Base-by-base conservation (phyloP, 1,140 invertebrate genomes). In the Sycobia sp. region DNA sequence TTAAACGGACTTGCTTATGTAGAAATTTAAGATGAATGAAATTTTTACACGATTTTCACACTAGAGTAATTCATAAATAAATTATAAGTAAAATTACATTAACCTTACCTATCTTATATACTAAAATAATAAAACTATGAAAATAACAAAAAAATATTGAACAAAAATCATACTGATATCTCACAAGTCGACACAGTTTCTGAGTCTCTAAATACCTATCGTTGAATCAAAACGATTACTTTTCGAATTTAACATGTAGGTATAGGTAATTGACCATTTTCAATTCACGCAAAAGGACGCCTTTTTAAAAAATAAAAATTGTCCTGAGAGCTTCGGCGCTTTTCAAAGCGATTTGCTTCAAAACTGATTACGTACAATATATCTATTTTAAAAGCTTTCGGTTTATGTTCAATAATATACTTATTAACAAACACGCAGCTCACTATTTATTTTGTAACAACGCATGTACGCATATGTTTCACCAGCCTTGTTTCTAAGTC, bases 211-310 rank as follows among this genome's bases (percentile, higher is more conserved):
- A 14, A 56, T 46, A 34, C 3, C 32, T 39, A 43, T 51, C 34
- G 34, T 9, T 50, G 7, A n/a, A 60, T 14, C 22, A 55, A 54
- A 49, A 54, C 41, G 47, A 23, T 49, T 39, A 51, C 50, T 63
- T 18, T 50, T 65, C 20, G 41, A 44, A 47, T 60, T 65, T 7
- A 60, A 68, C 65, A 59, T 47, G 64, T 67, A 66, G 57, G n/a
- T n/a, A 60, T 63, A 56, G 61, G 34, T 72, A 70, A 72, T 72
- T 72, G 68, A 72, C 71, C 62, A 69, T 69, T 68, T 68, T 57
- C 25, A 65, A 60, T 65, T 44, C 49, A 65, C 41, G 60, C 54
- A 50, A 56, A 64, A 66, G 50, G 36, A 56, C 20, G 20, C 34
- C 34, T 59, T 55, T 60, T 59, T 47, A 38, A 55, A 47, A 47